Evolutionary conservation across 1,140 invertebrate genomes (phyloP).

Genomic region (Caenorhabditis latens): DNA sequence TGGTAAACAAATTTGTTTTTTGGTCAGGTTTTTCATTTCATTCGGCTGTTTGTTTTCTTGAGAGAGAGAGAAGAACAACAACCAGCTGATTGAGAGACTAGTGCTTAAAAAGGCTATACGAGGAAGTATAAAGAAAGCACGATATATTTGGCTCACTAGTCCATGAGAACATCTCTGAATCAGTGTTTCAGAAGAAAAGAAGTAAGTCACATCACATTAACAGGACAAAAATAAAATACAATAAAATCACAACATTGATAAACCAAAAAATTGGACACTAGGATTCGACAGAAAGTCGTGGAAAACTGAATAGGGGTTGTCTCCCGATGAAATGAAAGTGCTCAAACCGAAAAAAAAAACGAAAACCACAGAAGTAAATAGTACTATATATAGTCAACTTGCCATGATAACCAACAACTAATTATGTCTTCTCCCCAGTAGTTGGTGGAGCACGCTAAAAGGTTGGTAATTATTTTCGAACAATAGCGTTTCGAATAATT

Average conservation of each 20-base stretch:
- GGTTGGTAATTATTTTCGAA: constrained; percentile 63
- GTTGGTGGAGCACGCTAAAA: constrained; percentile 39
- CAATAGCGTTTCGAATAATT: background rate
- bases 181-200: too few species aligned
- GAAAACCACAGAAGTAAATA: background rate
- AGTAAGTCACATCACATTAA: too few species aligned
- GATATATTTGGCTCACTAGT: too few species aligned
- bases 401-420: background rate
- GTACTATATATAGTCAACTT: background rate
- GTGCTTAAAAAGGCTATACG: background rate
- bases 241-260: too few species aligned
- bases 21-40: background rate
- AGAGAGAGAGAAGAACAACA: background rate
- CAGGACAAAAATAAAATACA: too few species aligned
- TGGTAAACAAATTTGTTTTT: constrained; percentile 1
- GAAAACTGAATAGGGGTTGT: too few species aligned
- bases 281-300: too few species aligned
- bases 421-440: constrained; percentile 46
- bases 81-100: background rate
- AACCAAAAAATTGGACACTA: background rate
- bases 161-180: too few species aligned
- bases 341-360: background rate
- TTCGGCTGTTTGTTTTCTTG: background rate
- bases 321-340: background rate
- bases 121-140: too few species aligned